A percentile compares a stretch with the other conserved stretches of the same genome.
These are phyloP conservation scores for Operophtera brumata DNA, from an alignment of 2,888 invertebrate species.

Conservation along the genomic window DNA sequence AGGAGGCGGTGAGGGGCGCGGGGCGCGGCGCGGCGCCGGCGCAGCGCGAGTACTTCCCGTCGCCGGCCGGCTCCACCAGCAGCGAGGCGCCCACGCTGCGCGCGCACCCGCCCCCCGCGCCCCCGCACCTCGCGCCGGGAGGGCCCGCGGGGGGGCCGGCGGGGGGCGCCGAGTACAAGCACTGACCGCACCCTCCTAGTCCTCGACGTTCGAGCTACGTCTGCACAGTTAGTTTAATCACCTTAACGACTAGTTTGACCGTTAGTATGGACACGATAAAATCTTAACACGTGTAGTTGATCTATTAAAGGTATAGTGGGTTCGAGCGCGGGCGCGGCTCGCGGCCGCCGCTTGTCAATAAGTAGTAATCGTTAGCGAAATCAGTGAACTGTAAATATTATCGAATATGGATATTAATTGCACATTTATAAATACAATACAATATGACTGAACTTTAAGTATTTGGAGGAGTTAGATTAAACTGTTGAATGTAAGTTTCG, in stretches of 20 bases:
- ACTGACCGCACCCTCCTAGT: conserved; percentile 79
- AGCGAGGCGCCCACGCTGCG: conserved; percentile 55
- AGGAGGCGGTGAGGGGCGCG: conserved; percentile 85
- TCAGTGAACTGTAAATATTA: conserved; percentile 66
- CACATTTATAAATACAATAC: conserved; percentile 65
- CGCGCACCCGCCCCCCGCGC: conserved; percentile 65
- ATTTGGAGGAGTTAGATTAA: conserved; percentile 58
- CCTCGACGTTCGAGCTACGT: conserved; percentile 50
- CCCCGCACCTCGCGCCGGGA: conserved; percentile 66
- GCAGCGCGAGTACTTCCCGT: conserved; percentile 66
- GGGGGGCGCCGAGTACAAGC: conserved; percentile 87
- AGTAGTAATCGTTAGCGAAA: conserved; percentile 61
- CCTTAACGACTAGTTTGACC: conserved; percentile 59
- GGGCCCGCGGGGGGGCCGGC: conserved; percentile 68
- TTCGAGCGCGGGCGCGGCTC: conserved; percentile 45
- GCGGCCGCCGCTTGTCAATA: conserved; percentile 58
- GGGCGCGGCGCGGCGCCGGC: conserved; percentile 76
- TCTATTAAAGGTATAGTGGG: conserved; percentile 52
- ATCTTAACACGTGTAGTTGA: conserved; percentile 61
- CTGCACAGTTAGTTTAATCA: conserved; percentile 61
- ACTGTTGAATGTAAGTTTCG: conserved; percentile 62
- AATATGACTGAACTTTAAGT: conserved; percentile 73
- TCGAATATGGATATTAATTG: conserved; percentile 42
- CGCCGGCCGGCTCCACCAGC: conserved; percentile 73
- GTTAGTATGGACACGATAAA: conserved; percentile 62